Conservation (phyloP, 2,113 vertebrate genomes). For the Epinephelus fuscoguttatus region DNA sequence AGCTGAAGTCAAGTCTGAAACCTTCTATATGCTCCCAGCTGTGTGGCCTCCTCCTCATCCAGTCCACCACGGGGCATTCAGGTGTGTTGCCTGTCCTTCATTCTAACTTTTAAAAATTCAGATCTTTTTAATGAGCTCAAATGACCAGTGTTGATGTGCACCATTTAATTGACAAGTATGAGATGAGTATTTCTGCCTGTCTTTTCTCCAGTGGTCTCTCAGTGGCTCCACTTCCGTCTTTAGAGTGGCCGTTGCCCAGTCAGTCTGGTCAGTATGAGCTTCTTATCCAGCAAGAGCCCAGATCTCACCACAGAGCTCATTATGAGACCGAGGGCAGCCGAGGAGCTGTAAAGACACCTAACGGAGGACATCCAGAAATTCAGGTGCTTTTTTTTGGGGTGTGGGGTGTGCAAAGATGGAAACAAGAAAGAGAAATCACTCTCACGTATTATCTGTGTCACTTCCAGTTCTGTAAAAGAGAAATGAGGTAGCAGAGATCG, state of each 20-base stretch:
- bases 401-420: background rate
- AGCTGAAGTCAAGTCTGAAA: slow-evolving; percentile 77
- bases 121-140: background rate
- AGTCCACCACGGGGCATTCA: slow-evolving; percentile 84
- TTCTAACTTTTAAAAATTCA: background rate
- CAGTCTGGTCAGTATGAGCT: slow-evolving; percentile 89
- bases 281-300: slow-evolving; percentile 92
- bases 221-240: slow-evolving; percentile 86
- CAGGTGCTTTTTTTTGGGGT: slow-evolving; percentile 86
- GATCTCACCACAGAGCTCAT: slow-evolving; percentile 95
- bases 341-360: slow-evolving; percentile 92
- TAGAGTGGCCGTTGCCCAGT: slow-evolving; percentile 91
- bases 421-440: background rate
- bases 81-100: slow-evolving; percentile 64
- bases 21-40: slow-evolving; percentile 87
- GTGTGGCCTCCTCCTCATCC: slow-evolving; percentile 87
- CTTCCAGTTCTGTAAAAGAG: background rate
- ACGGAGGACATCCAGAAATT: slow-evolving; percentile 93
- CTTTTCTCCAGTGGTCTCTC: slow-evolving; percentile 80
- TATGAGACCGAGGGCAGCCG: slow-evolving; percentile 98
- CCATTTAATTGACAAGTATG: background rate
- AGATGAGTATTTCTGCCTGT: background rate
- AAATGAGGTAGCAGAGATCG: background rate
- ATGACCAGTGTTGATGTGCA: background rate
- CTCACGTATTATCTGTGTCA: background rate